Evolutionary conservation across 2,797 vertebrate species (phyloP), one percentile per base, ranked within the genome.

Genomic region (Phrynocephalus forsythii): DNA sequence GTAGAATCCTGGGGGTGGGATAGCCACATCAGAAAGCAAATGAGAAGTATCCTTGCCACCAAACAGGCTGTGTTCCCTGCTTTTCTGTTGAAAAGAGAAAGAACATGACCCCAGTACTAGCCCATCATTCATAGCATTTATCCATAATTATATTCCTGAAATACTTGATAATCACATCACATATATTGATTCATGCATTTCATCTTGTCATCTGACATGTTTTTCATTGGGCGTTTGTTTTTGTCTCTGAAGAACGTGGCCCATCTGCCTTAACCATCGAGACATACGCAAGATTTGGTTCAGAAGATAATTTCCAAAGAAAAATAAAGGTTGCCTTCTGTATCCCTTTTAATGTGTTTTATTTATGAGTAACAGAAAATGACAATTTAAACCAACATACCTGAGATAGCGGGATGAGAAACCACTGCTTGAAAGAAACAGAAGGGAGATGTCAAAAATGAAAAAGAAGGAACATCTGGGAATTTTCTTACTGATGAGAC

Each of bases 391-490:
- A 52, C 13, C 91, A 84, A 56, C 4, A 56, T 79, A 80, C 1
- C 10, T 67, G 24, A 88, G n/a, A 87, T 28, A 90, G 86, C 18
- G 89, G 86, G 83, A 89, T 78, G 75, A 87, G 91, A 89, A 81
- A 84, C 68, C 33, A 15, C 80, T 85, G 63, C 63, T 76, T 87
- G 18, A 75, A 77, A 80, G 85, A 88, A 84, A 88, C 86, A 91
- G 90, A 93, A 68, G 79, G 78, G n/a, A 2, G 63, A 84, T 60
- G 56, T 88, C 84, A 92, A 68, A 84, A 93, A n/a, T 76, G 87
- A 91, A 90, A 91, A 87, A 89, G 13, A 26, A 56, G 89, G 38
- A 94, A 93, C n/a, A 84, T 87, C 90, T 91, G 89, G 75, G 72
- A 26, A 1, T 76, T 91, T 80, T 72, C 93, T 84, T 88, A 92